Evolutionary conservation across 2,888 invertebrate species (phyloP).

Genomic region (Teleogryllus oceanicus): DNA sequence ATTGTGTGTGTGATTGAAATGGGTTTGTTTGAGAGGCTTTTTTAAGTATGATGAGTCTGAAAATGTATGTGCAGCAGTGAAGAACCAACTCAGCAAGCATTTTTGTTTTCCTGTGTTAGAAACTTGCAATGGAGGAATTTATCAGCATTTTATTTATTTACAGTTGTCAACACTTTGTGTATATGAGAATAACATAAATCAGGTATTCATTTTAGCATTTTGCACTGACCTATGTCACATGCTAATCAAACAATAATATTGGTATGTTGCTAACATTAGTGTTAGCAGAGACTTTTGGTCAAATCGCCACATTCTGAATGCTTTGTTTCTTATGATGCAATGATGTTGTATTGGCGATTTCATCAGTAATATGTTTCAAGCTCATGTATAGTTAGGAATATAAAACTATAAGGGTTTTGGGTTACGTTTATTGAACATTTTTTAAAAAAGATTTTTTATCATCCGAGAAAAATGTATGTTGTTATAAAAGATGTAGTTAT

Average conservation of each 20-base stretch:
- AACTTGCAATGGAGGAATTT: not conserved
- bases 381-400: not conserved
- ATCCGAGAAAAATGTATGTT: not conserved
- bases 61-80: not conserved
- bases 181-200: not conserved
- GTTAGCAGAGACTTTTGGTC: not conserved
- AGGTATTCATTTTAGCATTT: not conserved
- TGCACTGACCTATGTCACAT: not conserved
- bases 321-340: not conserved
- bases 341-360: not conserved
- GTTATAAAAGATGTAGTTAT: not conserved
- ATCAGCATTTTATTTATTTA: not conserved
- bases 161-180: not conserved
- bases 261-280: not conserved
- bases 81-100: not conserved
- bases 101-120: not conserved
- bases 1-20: not conserved
- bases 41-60: not conserved
- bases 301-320: not conserved
- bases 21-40: not conserved
- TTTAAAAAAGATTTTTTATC: not conserved
- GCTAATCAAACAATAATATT: not conserved
- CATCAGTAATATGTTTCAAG: not conserved
- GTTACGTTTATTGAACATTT: not conserved
- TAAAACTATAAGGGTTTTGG: not conserved